Evolutionary conservation across 2,888 invertebrate species (phyloP).

Genomic region (Unio pictorum): DNA sequence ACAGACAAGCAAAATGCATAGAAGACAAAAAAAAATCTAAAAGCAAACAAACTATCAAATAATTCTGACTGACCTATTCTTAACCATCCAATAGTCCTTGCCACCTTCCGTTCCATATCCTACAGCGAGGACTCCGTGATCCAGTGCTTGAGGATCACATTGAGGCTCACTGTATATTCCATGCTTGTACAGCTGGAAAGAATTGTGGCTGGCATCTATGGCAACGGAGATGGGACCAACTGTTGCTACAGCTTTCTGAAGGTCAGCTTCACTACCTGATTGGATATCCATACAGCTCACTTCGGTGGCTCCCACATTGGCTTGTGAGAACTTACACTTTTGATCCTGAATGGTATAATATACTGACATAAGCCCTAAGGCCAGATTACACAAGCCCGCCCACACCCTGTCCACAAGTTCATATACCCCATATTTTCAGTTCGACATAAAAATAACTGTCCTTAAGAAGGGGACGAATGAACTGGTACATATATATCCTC

Average conservation of each 20-base stretch:
- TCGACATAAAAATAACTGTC: too few species aligned
- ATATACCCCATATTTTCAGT: too few species aligned
- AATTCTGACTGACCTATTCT: slow-evolving; percentile 78
- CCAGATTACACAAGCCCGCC: too few species aligned
- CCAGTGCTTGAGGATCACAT: slow-evolving; percentile 84
- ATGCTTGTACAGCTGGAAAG: slow-evolving; percentile 75
- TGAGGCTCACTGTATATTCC: slow-evolving; percentile 83
- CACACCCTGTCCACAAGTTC: too few species aligned
- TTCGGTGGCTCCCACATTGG: slow-evolving; percentile 40
- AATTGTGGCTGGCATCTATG: slow-evolving; percentile 83
- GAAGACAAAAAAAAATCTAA: neutral
- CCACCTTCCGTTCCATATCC: slow-evolving; percentile 81
- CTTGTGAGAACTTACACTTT: slow-evolving; percentile 40
- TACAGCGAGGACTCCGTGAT: slow-evolving; percentile 89
- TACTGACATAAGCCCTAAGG: neutral
- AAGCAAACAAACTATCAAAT: neutral
- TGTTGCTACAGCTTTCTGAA: slow-evolving; percentile 85
- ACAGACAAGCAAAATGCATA: too few species aligned
- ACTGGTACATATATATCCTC: too few species aligned
- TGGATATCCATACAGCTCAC: slow-evolving; percentile 42
- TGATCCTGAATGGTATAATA: slow-evolving; percentile 59
- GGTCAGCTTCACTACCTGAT: slow-evolving; percentile 80
- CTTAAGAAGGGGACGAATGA: too few species aligned
- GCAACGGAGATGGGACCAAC: slow-evolving; percentile 88
- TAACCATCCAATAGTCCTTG: slow-evolving; percentile 87